Evolutionary conservation across 2,113 vertebrate genomes (phyloP).

Genomic region (Turnix velox): DNA sequence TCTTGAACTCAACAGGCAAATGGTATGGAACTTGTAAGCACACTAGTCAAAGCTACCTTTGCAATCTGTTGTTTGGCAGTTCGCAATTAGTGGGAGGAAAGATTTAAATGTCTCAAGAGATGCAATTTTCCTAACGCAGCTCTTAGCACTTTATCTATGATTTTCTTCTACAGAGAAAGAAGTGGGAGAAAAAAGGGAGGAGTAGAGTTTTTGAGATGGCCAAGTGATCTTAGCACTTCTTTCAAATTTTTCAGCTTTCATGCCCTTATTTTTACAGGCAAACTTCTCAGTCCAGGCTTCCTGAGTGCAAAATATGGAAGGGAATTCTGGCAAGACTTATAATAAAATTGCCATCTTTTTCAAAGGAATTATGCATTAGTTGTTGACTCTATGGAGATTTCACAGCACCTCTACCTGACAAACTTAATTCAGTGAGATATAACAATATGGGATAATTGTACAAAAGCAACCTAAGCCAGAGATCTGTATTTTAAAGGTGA

Average conservation of each 20-base stretch:
- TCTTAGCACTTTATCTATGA: not conserved
- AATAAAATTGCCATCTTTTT: not conserved
- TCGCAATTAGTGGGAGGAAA: slow-evolving; percentile 3
- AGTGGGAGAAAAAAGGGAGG: not conserved
- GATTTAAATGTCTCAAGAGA: slow-evolving; percentile 12
- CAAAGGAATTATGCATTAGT: not conserved
- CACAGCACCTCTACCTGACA: not conserved
- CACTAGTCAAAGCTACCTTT: slow-evolving; percentile 39
- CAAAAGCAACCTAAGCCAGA: not conserved
- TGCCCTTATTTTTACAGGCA: not conserved
- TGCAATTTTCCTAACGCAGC: not conserved
- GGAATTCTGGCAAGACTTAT: not conserved
- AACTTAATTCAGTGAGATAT: not conserved
- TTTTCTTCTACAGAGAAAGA: not conserved
- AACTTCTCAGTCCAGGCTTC: not conserved
- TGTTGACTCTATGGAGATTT: not conserved
- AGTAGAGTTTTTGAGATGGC: not conserved
- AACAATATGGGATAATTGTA: not conserved
- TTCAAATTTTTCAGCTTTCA: not conserved
- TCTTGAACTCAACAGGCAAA: slow-evolving; percentile 34
- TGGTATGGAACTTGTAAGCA: slow-evolving; percentile 22
- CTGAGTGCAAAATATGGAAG: not conserved
- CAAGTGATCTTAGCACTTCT: not conserved
- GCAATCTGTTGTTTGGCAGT: slow-evolving; percentile 57
- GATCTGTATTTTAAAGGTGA: not conserved